Percentiles rank a stretch among this genome's conserved stretches.
phyloP scores from a whole-genome alignment of 2,888 invertebrate species.

The Eupithecia centaureata region DNA sequence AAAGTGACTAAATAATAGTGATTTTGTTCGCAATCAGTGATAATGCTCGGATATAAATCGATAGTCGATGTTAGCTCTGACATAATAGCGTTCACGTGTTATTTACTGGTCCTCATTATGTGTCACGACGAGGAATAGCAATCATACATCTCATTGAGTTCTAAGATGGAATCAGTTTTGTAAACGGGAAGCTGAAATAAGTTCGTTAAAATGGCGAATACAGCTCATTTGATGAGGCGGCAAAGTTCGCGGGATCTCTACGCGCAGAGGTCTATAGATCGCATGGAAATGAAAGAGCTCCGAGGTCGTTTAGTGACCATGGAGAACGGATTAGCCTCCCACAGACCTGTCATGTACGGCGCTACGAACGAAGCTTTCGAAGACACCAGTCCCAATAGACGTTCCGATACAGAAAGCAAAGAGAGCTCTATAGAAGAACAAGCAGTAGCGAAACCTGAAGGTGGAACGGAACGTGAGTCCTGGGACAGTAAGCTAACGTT shows the following conservation, averaged over 20 bases:
- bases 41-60: slow-evolving; percentile 59
- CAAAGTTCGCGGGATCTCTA: slow-evolving; percentile 94
- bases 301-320: slow-evolving; percentile 89
- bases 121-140: slow-evolving; percentile 70
- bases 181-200: slow-evolving; percentile 46
- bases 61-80: slow-evolving; percentile 44
- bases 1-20: slow-evolving; percentile 4
- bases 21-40: slow-evolving; percentile 27
- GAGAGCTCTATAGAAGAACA: slow-evolving; percentile 87
- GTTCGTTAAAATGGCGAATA: slow-evolving; percentile 89
- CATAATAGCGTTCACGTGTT: slow-evolving; percentile 56
- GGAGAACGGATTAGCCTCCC: slow-evolving; percentile 85
- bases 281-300: slow-evolving; percentile 94
- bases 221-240: slow-evolving; percentile 93
- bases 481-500: slow-evolving; percentile 98
- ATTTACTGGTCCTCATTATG: slow-evolving; percentile 66
- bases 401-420: slow-evolving; percentile 82
- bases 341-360: slow-evolving; percentile 88
- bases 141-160: not conserved
- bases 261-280: slow-evolving; percentile 91
- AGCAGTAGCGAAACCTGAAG: slow-evolving; percentile 87
- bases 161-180: not conserved
- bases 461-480: slow-evolving; percentile 91
- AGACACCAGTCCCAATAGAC: slow-evolving; percentile 76
- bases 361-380: slow-evolving; percentile 93